phyloP scores from a whole-genome alignment of 2,888 invertebrate genomes.

The Phyto melanocephala region DNA sequence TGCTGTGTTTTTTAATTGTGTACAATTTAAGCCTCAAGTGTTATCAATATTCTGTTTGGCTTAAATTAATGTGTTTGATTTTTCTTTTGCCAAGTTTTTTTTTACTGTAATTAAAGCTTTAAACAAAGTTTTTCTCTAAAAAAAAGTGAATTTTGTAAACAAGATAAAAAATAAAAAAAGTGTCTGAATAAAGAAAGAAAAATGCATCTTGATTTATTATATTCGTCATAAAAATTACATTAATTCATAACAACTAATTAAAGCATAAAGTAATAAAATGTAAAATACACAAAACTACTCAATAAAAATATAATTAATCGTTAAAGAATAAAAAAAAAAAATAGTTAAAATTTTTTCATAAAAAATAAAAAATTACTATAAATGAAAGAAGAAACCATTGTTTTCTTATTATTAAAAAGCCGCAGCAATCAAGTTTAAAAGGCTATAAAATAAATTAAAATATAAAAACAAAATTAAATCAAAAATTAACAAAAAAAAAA shows the following conservation, averaged over 20 bases:
- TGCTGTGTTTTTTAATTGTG: background rate
- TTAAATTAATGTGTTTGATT: conserved; percentile 9
- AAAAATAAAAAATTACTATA: background rate
- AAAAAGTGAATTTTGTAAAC: background rate
- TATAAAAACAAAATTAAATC: background rate
- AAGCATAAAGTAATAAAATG: background rate
- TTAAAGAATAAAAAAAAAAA: background rate
- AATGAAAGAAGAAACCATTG: too few species aligned
- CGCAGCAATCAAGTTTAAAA: conserved; percentile 19
- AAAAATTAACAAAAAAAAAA: background rate
- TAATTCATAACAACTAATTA: background rate
- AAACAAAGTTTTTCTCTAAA: background rate
- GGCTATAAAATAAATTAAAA: conserved; percentile 7
- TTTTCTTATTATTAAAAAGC: background rate
- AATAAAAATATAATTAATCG: background rate
- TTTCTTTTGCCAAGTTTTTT: background rate
- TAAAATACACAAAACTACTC: background rate
- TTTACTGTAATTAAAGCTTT: conserved; percentile 13
- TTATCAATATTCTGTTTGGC: conserved; percentile 41
- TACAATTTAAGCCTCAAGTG: conserved; percentile 48
- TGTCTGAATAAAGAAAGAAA: background rate
- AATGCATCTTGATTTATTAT: background rate
- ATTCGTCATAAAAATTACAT: background rate
- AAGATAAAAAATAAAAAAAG: background rate
- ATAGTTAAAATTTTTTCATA: too few species aligned